These are phyloP conservation scores for Trichonephila clavata DNA, from an alignment of 1,140 invertebrate genomes.

Conservation along the genomic window DNA sequence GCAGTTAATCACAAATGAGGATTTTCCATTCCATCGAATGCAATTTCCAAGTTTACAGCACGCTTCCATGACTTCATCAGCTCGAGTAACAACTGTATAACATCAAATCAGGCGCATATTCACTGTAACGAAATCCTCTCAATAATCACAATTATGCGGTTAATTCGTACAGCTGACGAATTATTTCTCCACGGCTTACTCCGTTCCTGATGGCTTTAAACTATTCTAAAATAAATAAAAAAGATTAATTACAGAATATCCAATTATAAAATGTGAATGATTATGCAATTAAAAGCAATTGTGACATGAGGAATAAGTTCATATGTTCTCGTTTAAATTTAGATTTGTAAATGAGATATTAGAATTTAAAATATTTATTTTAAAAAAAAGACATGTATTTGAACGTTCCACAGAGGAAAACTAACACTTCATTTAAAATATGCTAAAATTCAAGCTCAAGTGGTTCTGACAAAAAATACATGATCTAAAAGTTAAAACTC, in stretches of 20 bases:
- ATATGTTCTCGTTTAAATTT: neutral
- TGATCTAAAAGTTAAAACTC: too few relatives aligned
- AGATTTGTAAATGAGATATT: too few relatives aligned
- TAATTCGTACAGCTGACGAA: neutral
- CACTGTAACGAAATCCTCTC: neutral
- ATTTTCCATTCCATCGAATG: neutral
- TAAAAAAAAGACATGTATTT: too few relatives aligned
- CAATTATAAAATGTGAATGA: neutral
- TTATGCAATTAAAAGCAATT: neutral
- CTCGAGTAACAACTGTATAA: neutral
- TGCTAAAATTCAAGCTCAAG: too few relatives aligned
- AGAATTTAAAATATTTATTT: too few relatives aligned
- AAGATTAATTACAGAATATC: neutral
- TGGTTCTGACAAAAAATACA: too few relatives aligned
- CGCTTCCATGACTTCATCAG: neutral
- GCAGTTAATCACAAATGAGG: neutral
- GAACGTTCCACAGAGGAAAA: too few relatives aligned
- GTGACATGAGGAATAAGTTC: neutral
- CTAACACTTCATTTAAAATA: too few relatives aligned
- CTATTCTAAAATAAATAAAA: constrained; percentile 6
- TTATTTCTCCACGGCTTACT: neutral
- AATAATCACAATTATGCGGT: neutral
- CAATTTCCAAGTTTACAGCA: neutral
- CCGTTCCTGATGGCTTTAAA: neutral
- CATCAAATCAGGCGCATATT: neutral